Conservation (phyloP, 2,797 vertebrate genomes). For the Sarcophilus harrisii region DNA sequence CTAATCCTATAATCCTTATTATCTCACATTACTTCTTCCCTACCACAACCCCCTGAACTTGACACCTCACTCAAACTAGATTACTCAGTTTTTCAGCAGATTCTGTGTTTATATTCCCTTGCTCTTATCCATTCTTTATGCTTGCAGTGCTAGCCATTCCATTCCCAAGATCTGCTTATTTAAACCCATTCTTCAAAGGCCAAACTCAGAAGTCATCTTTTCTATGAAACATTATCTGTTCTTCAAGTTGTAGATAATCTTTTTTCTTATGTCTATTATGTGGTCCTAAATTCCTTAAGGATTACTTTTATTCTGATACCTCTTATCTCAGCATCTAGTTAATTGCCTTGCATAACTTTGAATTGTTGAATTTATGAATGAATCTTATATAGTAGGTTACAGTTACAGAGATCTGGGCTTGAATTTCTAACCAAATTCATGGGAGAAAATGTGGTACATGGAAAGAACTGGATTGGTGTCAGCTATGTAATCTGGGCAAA, state of each 20-base stretch:
- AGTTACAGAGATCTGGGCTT: not conserved
- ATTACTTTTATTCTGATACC: not conserved
- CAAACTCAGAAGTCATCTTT: not conserved
- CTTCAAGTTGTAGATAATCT: not conserved
- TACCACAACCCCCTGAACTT: not conserved
- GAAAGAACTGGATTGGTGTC: not conserved
- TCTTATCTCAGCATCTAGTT: not conserved
- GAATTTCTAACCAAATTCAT: not conserved
- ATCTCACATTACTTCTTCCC: not conserved
- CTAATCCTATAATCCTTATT: not conserved
- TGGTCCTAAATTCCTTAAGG: not conserved
- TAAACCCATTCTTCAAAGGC: not conserved
- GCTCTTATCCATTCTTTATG: not conserved
- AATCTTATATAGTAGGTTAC: not conserved
- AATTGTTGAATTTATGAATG: no score
- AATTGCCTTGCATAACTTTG: not conserved
- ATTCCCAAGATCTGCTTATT: not conserved
- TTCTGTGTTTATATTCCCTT: not conserved
- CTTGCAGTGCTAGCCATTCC: not conserved
- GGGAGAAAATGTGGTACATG: not conserved
- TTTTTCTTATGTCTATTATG: not conserved
- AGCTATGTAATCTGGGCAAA: not conserved
- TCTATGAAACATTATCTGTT: not conserved
- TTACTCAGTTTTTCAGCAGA: not conserved
- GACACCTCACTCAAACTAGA: not conserved